phyloP scores from a whole-genome alignment of 2,888 invertebrate species.

The Scaptomyza reducta region DNA sequence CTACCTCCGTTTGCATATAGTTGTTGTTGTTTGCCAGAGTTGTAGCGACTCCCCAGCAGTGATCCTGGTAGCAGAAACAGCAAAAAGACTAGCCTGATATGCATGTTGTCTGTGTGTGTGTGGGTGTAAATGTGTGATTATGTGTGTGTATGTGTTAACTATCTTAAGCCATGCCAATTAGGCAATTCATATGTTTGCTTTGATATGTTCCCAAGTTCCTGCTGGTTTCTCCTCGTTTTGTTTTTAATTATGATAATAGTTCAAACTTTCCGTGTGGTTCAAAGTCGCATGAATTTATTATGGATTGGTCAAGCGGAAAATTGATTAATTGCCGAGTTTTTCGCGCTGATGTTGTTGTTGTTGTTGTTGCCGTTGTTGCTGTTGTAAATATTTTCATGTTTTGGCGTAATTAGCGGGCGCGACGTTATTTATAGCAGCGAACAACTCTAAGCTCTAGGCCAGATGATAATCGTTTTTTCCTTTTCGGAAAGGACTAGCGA shows the following conservation, averaged over 20 bases:
- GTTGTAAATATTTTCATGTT: slow-evolving; percentile 77
- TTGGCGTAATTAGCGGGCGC: slow-evolving; percentile 74
- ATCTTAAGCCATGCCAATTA: slow-evolving; percentile 38
- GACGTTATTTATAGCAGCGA: slow-evolving; percentile 69
- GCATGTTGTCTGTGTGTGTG: slow-evolving; percentile 24
- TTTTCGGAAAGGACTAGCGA: slow-evolving; percentile 32
- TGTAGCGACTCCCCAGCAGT: slow-evolving; percentile 59
- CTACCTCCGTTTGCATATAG: slow-evolving; percentile 54
- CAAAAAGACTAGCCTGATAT: slow-evolving; percentile 31
- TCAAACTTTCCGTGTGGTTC: slow-evolving; percentile 51
- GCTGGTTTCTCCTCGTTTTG: slow-evolving; percentile 1
- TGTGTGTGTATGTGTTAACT: slow-evolving; percentile 13
- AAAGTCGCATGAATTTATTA: slow-evolving; percentile 49
- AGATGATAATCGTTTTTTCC: slow-evolving; percentile 74
- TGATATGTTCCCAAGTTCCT: slow-evolving; percentile 18
- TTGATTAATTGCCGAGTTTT: slow-evolving; percentile 73
- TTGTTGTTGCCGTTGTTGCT: slow-evolving; percentile 36
- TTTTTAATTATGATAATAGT: slow-evolving; percentile 70
- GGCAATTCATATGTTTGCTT: slow-evolving; percentile 26
- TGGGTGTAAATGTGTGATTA: slow-evolving; percentile 16
- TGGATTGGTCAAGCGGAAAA: slow-evolving; percentile 74
- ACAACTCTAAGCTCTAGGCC: slow-evolving; percentile 37
- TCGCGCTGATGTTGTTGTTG: slow-evolving; percentile 37
- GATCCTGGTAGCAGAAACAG: slow-evolving; percentile 43
- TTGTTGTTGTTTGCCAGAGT: slow-evolving; percentile 19